Evolutionary conservation across 2,113 vertebrate species (phyloP), one percentile per base, ranked within the genome.

Genomic region (Aldabrachelys gigantea): DNA sequence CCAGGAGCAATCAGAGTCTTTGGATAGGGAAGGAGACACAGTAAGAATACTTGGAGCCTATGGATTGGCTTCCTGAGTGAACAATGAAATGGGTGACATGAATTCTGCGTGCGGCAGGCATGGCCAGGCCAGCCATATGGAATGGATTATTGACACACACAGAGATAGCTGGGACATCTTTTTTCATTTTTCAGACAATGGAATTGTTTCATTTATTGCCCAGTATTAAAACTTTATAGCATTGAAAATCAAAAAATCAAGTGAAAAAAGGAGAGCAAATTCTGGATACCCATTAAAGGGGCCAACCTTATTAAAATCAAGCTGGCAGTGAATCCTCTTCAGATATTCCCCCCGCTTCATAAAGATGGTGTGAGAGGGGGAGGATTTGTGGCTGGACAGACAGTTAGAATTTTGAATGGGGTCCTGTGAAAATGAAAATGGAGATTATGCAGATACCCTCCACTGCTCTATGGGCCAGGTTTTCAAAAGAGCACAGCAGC

Each of bases 151-250:
- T 95, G 93, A 93, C 72, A 85, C 84, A 94, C 94, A 94, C 94
- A 94, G 91, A 98, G 98, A 99, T 98, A 99, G 98, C 97, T 97
- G 56, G 93, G 97, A 98, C 98, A 98, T 98, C 94, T 98, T 99
- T 99, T 98, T 98, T 97, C 96, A 94, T 98, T 98, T 98, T 97
- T 98, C 97, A 98, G 98, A 99, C 98, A 99, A 99, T 98, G 97
- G 98, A 96, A 97, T 94, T 78, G 92, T 97, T 98, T 99, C 98
- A 99, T 99, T 99, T 98, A 99, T 98, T 98, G 96, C 95, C 95
- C 97, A 96, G 98, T 98, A 98, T 98, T 98, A 98, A 98, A 98
- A 98, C 96, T 98, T 98, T 98, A 98, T 94, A 98, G 98, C 97
- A 96, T 89, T 93, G 93, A 95, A 98, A 98, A 94, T 97, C 98